Evolutionary conservation across 2,888 invertebrate species (phyloP).

Genomic region (Mantis religiosa): DNA sequence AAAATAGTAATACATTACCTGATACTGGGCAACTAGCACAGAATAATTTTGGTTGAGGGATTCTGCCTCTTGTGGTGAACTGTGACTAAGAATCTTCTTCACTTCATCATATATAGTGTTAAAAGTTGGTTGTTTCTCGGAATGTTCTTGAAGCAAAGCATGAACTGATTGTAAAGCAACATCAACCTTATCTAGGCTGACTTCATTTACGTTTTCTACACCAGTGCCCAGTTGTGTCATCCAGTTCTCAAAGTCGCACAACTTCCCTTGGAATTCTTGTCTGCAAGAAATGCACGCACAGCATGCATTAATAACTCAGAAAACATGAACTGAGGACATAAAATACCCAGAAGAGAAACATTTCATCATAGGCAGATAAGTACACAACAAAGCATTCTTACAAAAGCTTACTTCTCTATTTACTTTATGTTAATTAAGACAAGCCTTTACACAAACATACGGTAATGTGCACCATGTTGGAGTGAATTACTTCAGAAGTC

Average conservation of each 20-base stretch:
- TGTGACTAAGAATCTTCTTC: slow-evolving; percentile 62
- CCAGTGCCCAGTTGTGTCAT: slow-evolving; percentile 68
- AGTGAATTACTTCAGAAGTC: too few species aligned
- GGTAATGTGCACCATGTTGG: too few species aligned
- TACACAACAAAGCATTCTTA: too few species aligned
- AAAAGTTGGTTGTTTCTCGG: slow-evolving; percentile 75
- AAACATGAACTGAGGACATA: neutral
- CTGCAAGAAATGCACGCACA: slow-evolving; percentile 38
- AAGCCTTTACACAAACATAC: too few species aligned
- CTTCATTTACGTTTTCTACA: slow-evolving; percentile 72
- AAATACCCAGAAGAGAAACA: neutral
- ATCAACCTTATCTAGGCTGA: slow-evolving; percentile 77
- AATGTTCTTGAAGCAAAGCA: slow-evolving; percentile 76
- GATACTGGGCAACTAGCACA: slow-evolving; percentile 70
- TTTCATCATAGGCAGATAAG: neutral
- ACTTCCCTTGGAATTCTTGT: slow-evolving; percentile 78
- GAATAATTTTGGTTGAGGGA: slow-evolving; percentile 71
- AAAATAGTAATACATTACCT: slow-evolving; percentile 39
- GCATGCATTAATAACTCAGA: neutral
- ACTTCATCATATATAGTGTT: slow-evolving; percentile 78
- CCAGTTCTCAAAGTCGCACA: slow-evolving; percentile 76
- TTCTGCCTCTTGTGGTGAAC: slow-evolving; percentile 72
- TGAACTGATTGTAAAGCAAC: slow-evolving; percentile 73
- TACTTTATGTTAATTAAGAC: too few species aligned
- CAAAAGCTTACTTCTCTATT: too few species aligned